Evolutionary conservation across 2,888 invertebrate genomes (phyloP).

Genomic region (Rhaphigaster nebulosa): DNA sequence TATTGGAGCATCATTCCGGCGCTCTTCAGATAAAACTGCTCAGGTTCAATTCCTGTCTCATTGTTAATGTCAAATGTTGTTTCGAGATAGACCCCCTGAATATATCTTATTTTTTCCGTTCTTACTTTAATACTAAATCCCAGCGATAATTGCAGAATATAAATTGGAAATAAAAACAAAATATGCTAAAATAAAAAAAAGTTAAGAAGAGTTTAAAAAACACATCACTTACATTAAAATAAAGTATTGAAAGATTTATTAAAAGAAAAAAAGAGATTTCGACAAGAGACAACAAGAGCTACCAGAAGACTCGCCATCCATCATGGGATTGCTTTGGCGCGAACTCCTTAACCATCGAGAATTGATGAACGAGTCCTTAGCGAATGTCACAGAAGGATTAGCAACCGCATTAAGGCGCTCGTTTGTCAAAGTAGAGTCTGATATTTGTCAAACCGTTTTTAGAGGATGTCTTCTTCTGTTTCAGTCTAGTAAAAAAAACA

Average conservation of each 20-base stretch:
- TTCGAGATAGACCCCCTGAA: too few species aligned
- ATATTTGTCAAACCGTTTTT: background rate
- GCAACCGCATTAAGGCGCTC: background rate
- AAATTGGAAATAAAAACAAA: too few species aligned
- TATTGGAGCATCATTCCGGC: too few species aligned
- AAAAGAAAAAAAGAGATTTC: background rate
- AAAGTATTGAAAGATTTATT: background rate
- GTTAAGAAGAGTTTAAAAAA: too few species aligned
- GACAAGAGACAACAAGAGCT: background rate
- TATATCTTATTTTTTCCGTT: too few species aligned
- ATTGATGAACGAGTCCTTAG: slow-evolving; percentile 18
- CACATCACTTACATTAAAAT: too few species aligned
- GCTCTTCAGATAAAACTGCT: too few species aligned
- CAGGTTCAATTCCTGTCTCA: too few species aligned
- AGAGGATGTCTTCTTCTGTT: background rate
- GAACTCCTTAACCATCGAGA: background rate
- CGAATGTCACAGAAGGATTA: slow-evolving; percentile 27
- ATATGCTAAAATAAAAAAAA: too few species aligned
- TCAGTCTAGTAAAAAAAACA: background rate
- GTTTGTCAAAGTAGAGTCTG: background rate
- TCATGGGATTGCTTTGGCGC: background rate
- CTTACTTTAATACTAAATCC: too few species aligned
- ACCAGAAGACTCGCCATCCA: background rate
- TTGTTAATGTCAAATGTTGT: too few species aligned
- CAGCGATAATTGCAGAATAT: too few species aligned